Evolutionary conservation across 2,797 vertebrate species (phyloP).

Genomic region (Dicrostonyx torquatus): DNA sequence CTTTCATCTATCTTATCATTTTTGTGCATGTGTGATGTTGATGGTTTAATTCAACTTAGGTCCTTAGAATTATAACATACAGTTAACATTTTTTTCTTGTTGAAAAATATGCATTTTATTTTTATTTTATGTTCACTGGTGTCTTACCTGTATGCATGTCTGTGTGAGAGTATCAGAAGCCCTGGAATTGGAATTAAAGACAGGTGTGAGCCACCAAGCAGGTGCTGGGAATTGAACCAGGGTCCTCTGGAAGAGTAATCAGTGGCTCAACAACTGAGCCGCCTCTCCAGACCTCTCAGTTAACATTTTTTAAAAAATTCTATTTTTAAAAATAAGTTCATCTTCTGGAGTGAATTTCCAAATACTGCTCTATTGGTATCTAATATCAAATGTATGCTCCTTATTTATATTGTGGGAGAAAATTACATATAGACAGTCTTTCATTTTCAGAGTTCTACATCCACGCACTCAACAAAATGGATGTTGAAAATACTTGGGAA

Average conservation of each 20-base stretch:
- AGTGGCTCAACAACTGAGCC: not conserved
- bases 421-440: not conserved
- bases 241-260: not conserved
- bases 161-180: not conserved
- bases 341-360: not conserved
- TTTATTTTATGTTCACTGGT: not conserved
- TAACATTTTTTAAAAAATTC: not conserved
- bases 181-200: not conserved
- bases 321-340: slow-evolving; percentile 8
- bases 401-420: not conserved
- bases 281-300: not conserved
- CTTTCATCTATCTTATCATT: not conserved
- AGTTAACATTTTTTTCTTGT: not conserved
- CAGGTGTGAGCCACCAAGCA: not conserved
- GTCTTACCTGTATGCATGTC: not conserved
- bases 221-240: not conserved
- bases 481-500: not conserved
- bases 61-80: not conserved
- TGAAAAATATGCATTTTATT: not conserved
- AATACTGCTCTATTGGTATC: not conserved
- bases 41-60: not conserved
- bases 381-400: not conserved
- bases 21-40: not conserved
- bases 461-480: not conserved
- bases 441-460: not conserved